Conservation (phyloP, 2,113 vertebrate genomes). For the Ictidomys tridecemlineatus region DNA sequence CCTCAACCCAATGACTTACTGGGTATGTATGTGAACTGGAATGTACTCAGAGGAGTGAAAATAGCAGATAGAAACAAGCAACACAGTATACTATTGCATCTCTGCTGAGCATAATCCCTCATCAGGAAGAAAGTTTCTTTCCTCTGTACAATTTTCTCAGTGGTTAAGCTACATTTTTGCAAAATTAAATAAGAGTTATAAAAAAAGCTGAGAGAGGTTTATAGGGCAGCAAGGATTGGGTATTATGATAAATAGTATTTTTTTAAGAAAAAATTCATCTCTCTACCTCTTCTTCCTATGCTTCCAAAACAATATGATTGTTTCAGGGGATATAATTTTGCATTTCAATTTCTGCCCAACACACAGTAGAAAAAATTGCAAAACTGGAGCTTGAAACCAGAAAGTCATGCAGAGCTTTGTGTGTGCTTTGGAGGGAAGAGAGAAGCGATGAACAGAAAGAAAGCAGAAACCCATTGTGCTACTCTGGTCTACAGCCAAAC, state of each 20-base stretch:
- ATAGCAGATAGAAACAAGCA: conserved; percentile 58
- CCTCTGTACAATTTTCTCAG: conserved; percentile 83
- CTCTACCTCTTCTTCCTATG: conserved; percentile 67
- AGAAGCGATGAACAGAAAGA: conserved; percentile 78
- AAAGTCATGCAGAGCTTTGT: conserved; percentile 83
- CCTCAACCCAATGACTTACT: conserved; percentile 43
- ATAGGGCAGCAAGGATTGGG: conserved; percentile 67
- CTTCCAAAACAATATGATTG: conserved; percentile 76
- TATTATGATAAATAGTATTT: conserved; percentile 45
- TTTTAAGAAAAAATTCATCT: conserved; percentile 49
- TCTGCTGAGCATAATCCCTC: conserved; percentile 81
- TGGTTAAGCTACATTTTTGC: conserved; percentile 78
- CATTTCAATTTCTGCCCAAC: conserved; percentile 83
- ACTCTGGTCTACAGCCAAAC: conserved; percentile 82
- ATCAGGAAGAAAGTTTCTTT: conserved; percentile 84
- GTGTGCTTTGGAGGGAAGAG: conserved; percentile 74
- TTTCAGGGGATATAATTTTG: conserved; percentile 84
- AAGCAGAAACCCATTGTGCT: conserved; percentile 83
- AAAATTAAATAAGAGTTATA: conserved; percentile 83
- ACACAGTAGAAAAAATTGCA: conserved; percentile 69
- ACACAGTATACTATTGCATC: conserved; percentile 67
- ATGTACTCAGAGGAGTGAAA: conserved; percentile 51
- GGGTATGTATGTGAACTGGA: conserved; percentile 52
- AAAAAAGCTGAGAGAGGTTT: conserved; percentile 44
- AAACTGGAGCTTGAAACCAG: conserved; percentile 85